Percentiles rank a stretch among this genome's conserved stretches.
These are phyloP conservation scores for Calypte anna DNA, from an alignment of 2,113 vertebrate species.

Conservation along the genomic window DNA sequence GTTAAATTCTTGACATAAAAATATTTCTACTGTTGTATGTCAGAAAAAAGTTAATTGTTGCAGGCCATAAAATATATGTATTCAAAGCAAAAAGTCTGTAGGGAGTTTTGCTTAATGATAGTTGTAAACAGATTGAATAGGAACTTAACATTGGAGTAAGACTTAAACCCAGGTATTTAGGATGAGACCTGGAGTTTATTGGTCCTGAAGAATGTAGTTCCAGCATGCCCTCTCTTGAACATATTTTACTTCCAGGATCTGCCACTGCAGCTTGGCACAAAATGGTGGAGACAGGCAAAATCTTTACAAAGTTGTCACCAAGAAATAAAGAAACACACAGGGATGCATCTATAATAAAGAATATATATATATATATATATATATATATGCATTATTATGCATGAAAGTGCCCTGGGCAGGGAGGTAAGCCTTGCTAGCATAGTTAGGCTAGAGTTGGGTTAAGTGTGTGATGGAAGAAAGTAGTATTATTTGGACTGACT, in stretches of 20 bases:
- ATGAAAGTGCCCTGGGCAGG: neutral
- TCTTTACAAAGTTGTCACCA: neutral
- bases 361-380: too few species aligned
- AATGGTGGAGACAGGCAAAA: neutral
- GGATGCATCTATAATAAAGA: neutral
- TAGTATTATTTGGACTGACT: neutral
- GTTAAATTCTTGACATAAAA: neutral
- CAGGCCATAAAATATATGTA: neutral
- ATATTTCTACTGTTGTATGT: neutral
- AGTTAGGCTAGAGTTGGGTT: neutral
- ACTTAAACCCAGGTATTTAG: neutral
- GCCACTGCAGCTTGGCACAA: neutral
- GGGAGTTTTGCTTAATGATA: neutral
- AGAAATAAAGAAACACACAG: neutral
- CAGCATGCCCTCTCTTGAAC: neutral
- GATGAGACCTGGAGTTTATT: neutral
- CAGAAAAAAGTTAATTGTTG: neutral
- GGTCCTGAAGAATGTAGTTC: neutral
- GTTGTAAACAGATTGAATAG: neutral
- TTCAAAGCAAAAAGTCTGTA: neutral
- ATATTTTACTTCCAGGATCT: neutral
- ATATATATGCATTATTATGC: neutral
- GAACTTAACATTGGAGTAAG: neutral
- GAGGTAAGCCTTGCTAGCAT: neutral
- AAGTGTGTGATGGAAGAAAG: neutral